These are phyloP conservation scores for Diploscapter pachys DNA, from an alignment of 1,140 invertebrate species.

Conservation along the genomic window DNA sequence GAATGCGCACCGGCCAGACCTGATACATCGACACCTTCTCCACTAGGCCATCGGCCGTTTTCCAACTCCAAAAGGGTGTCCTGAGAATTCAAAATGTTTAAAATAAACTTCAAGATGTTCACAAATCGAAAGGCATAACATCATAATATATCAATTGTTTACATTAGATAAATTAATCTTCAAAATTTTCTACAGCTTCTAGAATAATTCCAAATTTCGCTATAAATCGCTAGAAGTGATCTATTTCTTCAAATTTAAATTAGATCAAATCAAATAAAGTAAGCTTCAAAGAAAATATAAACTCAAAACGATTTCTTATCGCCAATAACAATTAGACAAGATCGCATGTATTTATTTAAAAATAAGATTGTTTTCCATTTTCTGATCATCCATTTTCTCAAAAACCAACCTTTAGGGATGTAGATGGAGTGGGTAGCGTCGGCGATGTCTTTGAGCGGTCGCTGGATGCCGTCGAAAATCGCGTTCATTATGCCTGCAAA, in stretches of 20 bases:
- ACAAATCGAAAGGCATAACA: no score
- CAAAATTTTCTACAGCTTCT: no score
- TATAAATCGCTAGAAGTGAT: neutral
- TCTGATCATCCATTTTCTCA: neutral
- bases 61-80: constrained; percentile 91
- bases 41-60: constrained; percentile 82
- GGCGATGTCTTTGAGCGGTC: constrained; percentile 90
- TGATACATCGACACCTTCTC: constrained; percentile 88
- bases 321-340: no score
- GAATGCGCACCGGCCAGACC: constrained; percentile 88
- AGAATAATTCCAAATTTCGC: no score
- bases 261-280: neutral
- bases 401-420: constrained; percentile 88
- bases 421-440: constrained; percentile 90
- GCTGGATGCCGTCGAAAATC: constrained; percentile 98
- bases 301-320: no score
- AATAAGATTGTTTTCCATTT: no score
- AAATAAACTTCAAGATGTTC: no score
- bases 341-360: no score
- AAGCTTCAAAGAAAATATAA: no score
- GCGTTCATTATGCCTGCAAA: constrained; percentile 78
- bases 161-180: no score
- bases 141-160: no score
- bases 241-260: neutral
- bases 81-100: constrained; percentile 60